Evolutionary conservation across 2,113 vertebrate species (phyloP).

Genomic region (Prionailurus viverrinus): DNA sequence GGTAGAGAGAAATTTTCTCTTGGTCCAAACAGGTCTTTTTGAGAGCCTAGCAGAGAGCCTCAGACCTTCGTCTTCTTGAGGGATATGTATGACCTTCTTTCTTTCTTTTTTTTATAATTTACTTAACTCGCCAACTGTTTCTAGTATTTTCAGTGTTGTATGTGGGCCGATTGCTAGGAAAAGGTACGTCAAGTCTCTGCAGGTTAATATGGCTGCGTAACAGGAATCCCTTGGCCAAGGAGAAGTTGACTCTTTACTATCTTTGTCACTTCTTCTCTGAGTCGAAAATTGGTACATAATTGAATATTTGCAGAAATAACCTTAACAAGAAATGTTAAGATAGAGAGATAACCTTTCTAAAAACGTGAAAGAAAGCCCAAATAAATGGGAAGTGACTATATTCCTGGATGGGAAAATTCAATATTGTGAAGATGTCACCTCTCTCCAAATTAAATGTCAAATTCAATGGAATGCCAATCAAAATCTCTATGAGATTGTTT

Average conservation of each 20-base stretch:
- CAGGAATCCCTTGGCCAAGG: background rate
- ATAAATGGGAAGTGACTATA: background rate
- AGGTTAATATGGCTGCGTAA: background rate
- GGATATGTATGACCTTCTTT: background rate
- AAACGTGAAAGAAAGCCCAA: background rate
- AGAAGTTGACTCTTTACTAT: background rate
- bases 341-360: background rate
- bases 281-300: background rate
- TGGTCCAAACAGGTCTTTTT: background rate
- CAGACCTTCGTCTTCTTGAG: background rate
- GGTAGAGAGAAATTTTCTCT: background rate
- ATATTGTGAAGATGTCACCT: background rate
- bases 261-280: background rate
- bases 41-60: background rate
- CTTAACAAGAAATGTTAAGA: background rate
- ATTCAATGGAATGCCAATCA: background rate
- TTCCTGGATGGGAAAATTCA: background rate
- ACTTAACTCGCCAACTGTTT: background rate
- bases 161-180: background rate
- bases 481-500: background rate
- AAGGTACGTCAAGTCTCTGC: background rate
- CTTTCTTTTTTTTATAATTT: background rate
- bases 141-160: background rate
- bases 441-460: background rate
- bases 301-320: background rate